Evolutionary conservation across 2,888 invertebrate species (phyloP).

Genomic region (Nezara viridula): DNA sequence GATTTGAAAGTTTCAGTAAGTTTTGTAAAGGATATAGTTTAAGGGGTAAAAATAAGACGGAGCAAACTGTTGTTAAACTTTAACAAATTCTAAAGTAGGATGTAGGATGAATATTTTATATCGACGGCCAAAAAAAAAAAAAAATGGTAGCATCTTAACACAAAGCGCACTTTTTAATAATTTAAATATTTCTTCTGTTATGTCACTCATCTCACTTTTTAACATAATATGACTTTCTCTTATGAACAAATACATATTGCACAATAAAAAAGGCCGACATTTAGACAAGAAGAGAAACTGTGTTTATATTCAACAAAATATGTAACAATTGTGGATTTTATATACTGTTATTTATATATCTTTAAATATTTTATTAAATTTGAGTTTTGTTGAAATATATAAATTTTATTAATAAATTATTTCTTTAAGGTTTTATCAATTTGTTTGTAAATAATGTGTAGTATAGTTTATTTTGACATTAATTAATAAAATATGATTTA

Average conservation of each 20-base stretch:
- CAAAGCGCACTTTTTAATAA: slow-evolving; percentile 63
- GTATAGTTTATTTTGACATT: slow-evolving; percentile 48
- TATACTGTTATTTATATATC: slow-evolving; percentile 38
- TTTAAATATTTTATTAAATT: slow-evolving; percentile 15
- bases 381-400: slow-evolving; percentile 46
- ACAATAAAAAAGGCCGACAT: slow-evolving; percentile 57
- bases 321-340: slow-evolving; percentile 25
- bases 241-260: slow-evolving; percentile 54
- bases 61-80: slow-evolving; percentile 62
- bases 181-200: slow-evolving; percentile 58
- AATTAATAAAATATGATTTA: slow-evolving; percentile 5
- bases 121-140: slow-evolving; percentile 62
- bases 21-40: slow-evolving; percentile 55
- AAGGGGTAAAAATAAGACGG: slow-evolving; percentile 62
- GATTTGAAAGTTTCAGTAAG: slow-evolving; percentile 42
- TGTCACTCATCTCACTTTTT: slow-evolving; percentile 58
- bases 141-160: slow-evolving; percentile 54
- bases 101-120: slow-evolving; percentile 64
- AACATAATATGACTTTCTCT: slow-evolving; percentile 55
- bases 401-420: slow-evolving; percentile 43
- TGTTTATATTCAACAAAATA: slow-evolving; percentile 53
- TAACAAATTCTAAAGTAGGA: slow-evolving; percentile 65
- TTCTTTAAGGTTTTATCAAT: slow-evolving; percentile 26
- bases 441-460: slow-evolving; percentile 49
- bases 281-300: slow-evolving; percentile 56